Base-by-base conservation (phyloP, 2,888 invertebrate species). In the Brenthis ino region DNA sequence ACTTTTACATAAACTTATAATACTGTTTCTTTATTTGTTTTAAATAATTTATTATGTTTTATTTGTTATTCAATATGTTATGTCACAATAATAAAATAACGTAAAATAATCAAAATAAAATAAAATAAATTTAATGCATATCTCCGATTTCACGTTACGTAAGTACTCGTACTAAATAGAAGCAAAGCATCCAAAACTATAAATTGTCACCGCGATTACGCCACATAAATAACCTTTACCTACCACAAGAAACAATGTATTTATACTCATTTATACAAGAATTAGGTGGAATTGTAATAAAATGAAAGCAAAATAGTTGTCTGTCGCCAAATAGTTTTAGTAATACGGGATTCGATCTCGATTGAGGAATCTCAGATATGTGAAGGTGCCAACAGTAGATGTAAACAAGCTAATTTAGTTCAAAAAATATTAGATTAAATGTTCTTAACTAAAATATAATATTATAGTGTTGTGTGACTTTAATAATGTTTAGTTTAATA, bases 371-470 rank as follows among this genome's bases (percentile, higher is more conserved):
- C 28, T n/a, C 11, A 8, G 37, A 43, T 53, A 20, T 43, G 16
- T 37, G 37, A 53, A 53, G 37, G 53, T 63, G 11, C 63, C 37
- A 43, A 54, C 51, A 37, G 54, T 20, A 20, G 53, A 24, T 53
- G 54, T 63, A 63, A 77, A 82, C 79, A 82, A 79, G 77, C 75
- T 74, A 72, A 76, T 77, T 78, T 67, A 64, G 69, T 71, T 61
- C 51, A 53, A 28, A 76, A 77, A 77, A 78, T 63, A 43, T 8
- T 8, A n/a, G n/a, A 43, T 43, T 2, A 43, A 11, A 43, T 43
- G 37, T 3, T 43, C 8, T 28, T 28, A 5, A 5, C 28, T 28
- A 28, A 28, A 28, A 11, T 43, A 43, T 11, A 0, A 43, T 5
- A 28, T 28, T 28, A 43, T 43, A 2, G 11, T 43, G 0, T 8